Evolutionary conservation across 2,888 invertebrate species (phyloP), one percentile per base, ranked within the genome.

Genomic region (Anthrax anthrax): DNA sequence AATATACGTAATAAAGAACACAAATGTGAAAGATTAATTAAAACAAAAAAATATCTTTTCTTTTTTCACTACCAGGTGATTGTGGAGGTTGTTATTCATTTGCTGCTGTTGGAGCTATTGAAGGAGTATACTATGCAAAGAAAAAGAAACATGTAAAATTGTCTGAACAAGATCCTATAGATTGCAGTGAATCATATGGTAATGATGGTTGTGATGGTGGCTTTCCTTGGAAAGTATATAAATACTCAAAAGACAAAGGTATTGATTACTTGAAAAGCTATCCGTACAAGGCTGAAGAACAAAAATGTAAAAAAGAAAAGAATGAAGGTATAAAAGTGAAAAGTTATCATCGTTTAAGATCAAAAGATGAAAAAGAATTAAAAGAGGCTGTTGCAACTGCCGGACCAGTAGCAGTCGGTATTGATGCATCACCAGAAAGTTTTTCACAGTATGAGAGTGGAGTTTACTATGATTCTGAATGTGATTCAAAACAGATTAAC

Each of bases 351-450:
- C 23, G 23, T 27, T 23, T 43, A 37, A 37, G 37, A 23, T 36
- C 9, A 16, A 82, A 81, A 2, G 73, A 77, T 59, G 88, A 89
- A 65, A 60, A 74, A 4, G 76, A 76, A 57, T 72, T 89, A 52
- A 73, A 75, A 70, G 64, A 70, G 41, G 88, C 87, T 2, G 75
- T 86, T 41, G 88, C 87, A 46, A 81, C 81, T 1, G 64, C 81
- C 44, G 88, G 88, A 1, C 88, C 88, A 8, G 71, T 88, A 43
- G 77, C 85, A n/a, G 79, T 88, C 39, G 87, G 84, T 57, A 87
- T 89, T 61, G 88, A 90, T 70, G 88, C 89, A 52, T 77, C 80
- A 46, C 80, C 77, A 54, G 71, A 75, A 59, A 76, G 76, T 55
- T 87, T 88, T 78, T 85, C 85, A 67, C 79, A 83, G 61, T 88